Conservation (phyloP, 37 sponge, comb jelly and placozoan genomes). For the Ianthella basta region DNA sequence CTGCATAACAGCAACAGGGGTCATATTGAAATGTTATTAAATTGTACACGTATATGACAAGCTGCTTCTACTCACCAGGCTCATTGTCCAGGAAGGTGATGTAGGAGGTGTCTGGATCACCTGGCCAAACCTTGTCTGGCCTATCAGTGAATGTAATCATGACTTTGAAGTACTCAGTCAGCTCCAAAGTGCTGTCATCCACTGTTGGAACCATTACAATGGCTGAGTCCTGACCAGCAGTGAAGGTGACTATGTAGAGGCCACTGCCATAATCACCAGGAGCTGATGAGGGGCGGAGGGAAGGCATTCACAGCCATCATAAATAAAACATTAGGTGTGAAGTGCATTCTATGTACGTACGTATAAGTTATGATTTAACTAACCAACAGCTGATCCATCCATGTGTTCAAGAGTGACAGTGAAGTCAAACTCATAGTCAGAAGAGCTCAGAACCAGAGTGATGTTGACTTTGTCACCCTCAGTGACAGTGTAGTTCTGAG, state of each 20-base stretch:
- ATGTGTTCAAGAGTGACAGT: not conserved
- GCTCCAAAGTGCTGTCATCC: too few species aligned
- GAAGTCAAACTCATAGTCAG: not conserved
- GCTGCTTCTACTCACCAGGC: not conserved
- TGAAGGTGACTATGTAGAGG: too few species aligned
- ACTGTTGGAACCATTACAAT: too few species aligned
- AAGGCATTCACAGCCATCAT: too few species aligned
- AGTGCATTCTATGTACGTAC: too few species aligned
- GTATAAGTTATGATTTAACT: too few species aligned
- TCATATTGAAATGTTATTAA: not conserved
- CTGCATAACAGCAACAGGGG: not conserved
- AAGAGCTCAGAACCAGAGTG: not conserved
- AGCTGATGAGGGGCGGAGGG: too few species aligned
- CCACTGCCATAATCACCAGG: too few species aligned
- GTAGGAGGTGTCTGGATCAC: not conserved
- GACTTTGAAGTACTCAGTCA: too few species aligned
- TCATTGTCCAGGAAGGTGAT: slow-evolving; percentile 11
- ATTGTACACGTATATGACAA: not conserved
- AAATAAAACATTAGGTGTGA: too few species aligned
- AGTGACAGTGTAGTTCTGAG: slow-evolving; percentile 18
- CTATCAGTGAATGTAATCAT: not conserved
- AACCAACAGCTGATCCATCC: slow-evolving; percentile 6
- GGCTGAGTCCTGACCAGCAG: too few species aligned
- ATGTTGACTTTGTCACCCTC: slow-evolving; percentile 8
- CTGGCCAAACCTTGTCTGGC: not conserved